Evolutionary conservation across 2,888 invertebrate species (phyloP).

Genomic region (Ophion obscuratus): DNA sequence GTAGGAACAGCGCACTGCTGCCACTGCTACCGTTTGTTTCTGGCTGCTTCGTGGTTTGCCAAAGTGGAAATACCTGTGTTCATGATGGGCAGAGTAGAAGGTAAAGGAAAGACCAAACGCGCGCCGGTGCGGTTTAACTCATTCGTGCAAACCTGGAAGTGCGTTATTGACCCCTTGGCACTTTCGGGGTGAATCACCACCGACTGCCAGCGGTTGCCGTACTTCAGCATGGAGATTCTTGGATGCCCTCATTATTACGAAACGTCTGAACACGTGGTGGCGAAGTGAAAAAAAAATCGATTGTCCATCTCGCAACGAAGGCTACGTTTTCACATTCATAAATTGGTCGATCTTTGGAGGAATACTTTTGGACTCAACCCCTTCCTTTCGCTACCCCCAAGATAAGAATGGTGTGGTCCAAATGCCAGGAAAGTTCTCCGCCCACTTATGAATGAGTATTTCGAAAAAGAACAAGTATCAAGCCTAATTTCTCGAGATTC

Average conservation of each 20-base stretch:
- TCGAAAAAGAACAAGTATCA: not conserved
- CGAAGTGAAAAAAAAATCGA: not conserved
- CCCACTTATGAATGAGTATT: slow-evolving; percentile 7
- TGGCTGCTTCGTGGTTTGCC: slow-evolving; percentile 74
- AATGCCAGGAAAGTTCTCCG: slow-evolving; percentile 26
- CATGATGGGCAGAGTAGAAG: slow-evolving; percentile 30
- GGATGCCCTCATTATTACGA: slow-evolving; percentile 15
- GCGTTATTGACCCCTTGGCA: slow-evolving; percentile 78
- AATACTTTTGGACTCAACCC: not conserved
- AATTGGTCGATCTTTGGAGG: not conserved
- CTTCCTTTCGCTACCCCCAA: not conserved
- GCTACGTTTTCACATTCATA: not conserved
- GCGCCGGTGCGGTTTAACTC: slow-evolving; percentile 75
- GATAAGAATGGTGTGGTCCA: slow-evolving; percentile 34
- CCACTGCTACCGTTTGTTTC: slow-evolving; percentile 54
- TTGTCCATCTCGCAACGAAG: not conserved
- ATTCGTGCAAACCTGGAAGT: slow-evolving; percentile 76
- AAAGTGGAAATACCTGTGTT: slow-evolving; percentile 71
- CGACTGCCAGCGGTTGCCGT: slow-evolving; percentile 34
- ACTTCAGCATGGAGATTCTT: slow-evolving; percentile 16
- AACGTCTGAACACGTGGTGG: not conserved
- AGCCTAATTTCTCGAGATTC: slow-evolving; percentile 5
- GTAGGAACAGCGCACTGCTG: slow-evolving; percentile 15
- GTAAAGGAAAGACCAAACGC: slow-evolving; percentile 50
- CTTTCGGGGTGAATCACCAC: slow-evolving; percentile 66